Conservation (phyloP, 2,113 vertebrate species). For the Eretmochelys imbricata region DNA sequence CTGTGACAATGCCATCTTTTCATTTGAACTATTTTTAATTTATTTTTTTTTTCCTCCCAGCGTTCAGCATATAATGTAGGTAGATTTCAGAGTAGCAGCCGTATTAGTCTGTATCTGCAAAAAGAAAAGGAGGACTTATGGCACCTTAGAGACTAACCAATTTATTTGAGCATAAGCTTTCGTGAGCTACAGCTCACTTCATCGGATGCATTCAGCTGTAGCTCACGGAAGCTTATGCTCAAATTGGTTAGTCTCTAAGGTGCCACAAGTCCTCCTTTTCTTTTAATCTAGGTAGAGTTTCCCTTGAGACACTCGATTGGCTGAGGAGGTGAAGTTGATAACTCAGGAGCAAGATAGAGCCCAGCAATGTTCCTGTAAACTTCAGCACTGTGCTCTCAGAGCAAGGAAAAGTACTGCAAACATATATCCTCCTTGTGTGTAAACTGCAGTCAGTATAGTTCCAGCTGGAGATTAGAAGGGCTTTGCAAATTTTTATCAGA, state of each 20-base stretch:
- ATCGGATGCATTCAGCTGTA: no score
- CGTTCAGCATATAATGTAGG: rapidly evolving
- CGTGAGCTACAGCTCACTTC: no score
- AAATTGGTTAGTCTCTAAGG: no score
- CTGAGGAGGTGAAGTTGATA: conserved; percentile 11
- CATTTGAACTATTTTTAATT: not conserved
- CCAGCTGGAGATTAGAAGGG: not conserved
- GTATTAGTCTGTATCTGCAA: no score
- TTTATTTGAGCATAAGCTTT: no score
- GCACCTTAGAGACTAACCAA: no score
- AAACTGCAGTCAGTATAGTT: not conserved
- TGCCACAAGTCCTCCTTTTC: no score
- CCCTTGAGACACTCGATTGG: not conserved
- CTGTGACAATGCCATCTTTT: not conserved
- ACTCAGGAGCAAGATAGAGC: not conserved
- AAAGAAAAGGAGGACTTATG: no score
- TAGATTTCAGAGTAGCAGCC: no score
- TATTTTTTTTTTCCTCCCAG: not conserved
- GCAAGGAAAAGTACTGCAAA: not conserved
- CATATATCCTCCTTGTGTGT: not conserved
- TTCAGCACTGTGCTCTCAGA: not conserved
- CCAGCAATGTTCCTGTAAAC: not conserved
- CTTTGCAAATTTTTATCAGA: not conserved
- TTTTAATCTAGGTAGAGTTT: not conserved
- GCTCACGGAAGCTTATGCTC: no score